phyloP scores from a whole-genome alignment of 2,113 vertebrate genomes.

The Machaerirhynchus nigripectus region DNA sequence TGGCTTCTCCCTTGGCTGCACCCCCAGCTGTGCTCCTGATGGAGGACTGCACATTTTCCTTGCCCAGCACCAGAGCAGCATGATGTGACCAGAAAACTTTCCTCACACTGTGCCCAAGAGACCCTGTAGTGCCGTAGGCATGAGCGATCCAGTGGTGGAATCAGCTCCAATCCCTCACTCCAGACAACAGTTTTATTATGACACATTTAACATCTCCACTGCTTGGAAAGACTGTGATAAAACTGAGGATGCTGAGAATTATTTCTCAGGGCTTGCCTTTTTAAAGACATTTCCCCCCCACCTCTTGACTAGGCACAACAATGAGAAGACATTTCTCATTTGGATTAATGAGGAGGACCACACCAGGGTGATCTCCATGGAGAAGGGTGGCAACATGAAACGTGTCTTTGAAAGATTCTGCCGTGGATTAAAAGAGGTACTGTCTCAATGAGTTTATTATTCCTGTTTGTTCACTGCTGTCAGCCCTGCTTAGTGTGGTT shows the following conservation, averaged over 20 bases:
- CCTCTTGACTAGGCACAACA: slow-evolving; percentile 84
- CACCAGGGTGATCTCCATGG: slow-evolving; percentile 92
- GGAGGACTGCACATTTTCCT: background rate
- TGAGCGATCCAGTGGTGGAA: background rate
- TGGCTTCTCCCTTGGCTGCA: background rate
- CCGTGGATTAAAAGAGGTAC: slow-evolving; percentile 87
- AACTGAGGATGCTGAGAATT: background rate
- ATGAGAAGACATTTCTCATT: slow-evolving; percentile 90
- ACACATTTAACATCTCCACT: background rate
- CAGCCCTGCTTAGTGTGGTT: background rate
- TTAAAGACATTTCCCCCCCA: background rate
- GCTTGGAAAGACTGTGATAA: background rate
- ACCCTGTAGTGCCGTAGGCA: background rate
- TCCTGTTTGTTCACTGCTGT: background rate
- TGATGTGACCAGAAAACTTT: background rate
- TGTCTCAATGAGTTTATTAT: background rate
- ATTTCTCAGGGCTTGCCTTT: background rate
- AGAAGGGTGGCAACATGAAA: slow-evolving; percentile 93
- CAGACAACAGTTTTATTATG: background rate
- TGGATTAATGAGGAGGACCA: slow-evolving; percentile 96
- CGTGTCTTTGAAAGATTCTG: slow-evolving; percentile 93
- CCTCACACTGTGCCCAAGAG: background rate
- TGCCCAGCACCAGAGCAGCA: background rate
- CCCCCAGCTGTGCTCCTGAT: background rate
- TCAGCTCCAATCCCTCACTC: background rate